phyloP scores from a whole-genome alignment of 2,113 vertebrate species.

The Equus przewalskii region DNA sequence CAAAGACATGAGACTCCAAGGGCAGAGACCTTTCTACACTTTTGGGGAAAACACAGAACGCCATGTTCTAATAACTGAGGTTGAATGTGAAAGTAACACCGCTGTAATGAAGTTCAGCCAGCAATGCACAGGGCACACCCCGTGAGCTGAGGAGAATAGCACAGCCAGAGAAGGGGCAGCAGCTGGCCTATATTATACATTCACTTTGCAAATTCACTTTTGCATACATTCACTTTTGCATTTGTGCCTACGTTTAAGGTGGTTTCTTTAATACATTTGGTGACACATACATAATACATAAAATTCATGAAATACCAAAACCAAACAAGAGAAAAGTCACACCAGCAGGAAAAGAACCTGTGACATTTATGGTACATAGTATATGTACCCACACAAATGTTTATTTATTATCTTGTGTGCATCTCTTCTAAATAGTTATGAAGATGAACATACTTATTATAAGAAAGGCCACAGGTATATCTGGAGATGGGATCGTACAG shows the following conservation, averaged over 20 bases:
- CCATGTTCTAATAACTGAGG: rapidly evolving
- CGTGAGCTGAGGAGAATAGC: constrained; percentile 28
- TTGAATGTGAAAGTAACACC: background rate
- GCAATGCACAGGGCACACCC: background rate
- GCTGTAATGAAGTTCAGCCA: constrained; percentile 21
- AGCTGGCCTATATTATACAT: constrained; percentile 4
- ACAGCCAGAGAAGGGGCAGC: background rate
- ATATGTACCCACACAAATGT: background rate
- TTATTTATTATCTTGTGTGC: background rate
- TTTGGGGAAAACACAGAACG: background rate
- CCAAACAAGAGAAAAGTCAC: background rate
- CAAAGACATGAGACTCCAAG: background rate
- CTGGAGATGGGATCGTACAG: background rate
- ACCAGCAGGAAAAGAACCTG: background rate
- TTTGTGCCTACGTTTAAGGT: constrained; percentile 39
- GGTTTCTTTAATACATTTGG: constrained; percentile 47
- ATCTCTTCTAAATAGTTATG: constrained; percentile 50
- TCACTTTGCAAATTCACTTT: background rate
- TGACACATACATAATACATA: background rate
- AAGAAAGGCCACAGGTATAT: background rate
- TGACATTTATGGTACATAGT: background rate
- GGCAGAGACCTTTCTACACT: background rate
- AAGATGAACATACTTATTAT: constrained; percentile 29
- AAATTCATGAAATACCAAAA: background rate
- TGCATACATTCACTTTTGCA: background rate